Conservation (phyloP, 2,888 invertebrate genomes). For the Brenthis hecate region DNA sequence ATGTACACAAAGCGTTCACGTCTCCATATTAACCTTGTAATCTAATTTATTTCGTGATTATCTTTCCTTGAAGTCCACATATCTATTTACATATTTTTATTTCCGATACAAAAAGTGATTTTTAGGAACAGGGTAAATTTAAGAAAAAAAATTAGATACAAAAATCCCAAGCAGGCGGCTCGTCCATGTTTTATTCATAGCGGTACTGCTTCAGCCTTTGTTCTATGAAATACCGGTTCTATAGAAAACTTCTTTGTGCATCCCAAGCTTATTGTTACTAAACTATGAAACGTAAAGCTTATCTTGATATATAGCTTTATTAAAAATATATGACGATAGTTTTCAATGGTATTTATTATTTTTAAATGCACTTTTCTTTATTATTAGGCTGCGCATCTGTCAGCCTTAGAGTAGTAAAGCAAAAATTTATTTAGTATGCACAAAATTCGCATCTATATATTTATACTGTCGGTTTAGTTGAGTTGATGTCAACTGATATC, state of each 20-base stretch:
- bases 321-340: background rate
- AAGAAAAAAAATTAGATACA: background rate
- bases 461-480: too few species aligned
- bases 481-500: too few species aligned
- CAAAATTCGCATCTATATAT: too few species aligned
- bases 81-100: background rate
- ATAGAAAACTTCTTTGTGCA: constrained; percentile 27
- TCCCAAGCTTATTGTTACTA: constrained; percentile 7
- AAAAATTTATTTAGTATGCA: too few species aligned
- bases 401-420: too few species aligned
- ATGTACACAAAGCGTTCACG: background rate
- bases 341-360: too few species aligned
- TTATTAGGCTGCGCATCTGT: too few species aligned
- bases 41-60: too few species aligned
- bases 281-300: constrained; percentile 1
- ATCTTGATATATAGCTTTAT: background rate
- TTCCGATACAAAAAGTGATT: background rate
- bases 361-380: too few species aligned
- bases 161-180: constrained; percentile 5
- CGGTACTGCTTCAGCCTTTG: constrained; percentile 26
- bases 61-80: background rate
- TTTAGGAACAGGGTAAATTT: background rate
- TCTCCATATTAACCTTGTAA: background rate
- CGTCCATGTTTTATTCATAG: constrained; percentile 33
- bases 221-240: constrained; percentile 24